Evolutionary conservation across 2,888 invertebrate genomes (phyloP), one percentile per base, ranked within the genome.

Genomic region (Dimorphilus gyrociliatus): DNA sequence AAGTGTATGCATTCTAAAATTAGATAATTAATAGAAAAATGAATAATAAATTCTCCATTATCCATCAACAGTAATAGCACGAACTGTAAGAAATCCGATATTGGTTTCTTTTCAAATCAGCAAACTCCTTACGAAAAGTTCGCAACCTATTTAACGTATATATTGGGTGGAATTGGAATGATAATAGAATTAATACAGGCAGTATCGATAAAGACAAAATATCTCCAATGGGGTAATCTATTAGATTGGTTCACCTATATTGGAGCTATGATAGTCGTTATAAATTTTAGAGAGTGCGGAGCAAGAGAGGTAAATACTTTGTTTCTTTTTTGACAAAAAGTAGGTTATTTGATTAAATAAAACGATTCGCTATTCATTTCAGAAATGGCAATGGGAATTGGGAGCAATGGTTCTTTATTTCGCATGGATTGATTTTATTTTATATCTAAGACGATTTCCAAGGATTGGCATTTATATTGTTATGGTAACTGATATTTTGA

Each of bases 391-490:
- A 39, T 60, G 58, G 57, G 45, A 51, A 30, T 34, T 63, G 19
- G 63, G 59, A 4, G 48, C 59, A 1, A 40, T 53, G 4, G 45
- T 49, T 18, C 46, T 61, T 5, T 58, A 60, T 36, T 37, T 54
- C 19, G 51, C 54, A 4, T 63, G 53, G 63, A 45, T 60, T 29
- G 55, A 58, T 33, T 39, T 63, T 3, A 40, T 62, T 3, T 46
- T 63, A 30, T 54, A 59, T 39, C 47, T 62, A 32, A 43, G 57
- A 28, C 56, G 58, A 34, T 46, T 63, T 30, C 60, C 61, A 2
- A 40, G 45, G 25, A 42, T 56, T 13, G 62, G 62, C 19, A 57
- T 64, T 33, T 63, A 59, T 41, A 56, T 61, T 13, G 57, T 63
- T 17, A 63, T 64, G 61, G 58, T 62, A 40, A 49, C 51, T 4